These are phyloP conservation scores for Blastobasis lacticolella DNA, from an alignment of 2,888 invertebrate genomes.

Conservation along the genomic window DNA sequence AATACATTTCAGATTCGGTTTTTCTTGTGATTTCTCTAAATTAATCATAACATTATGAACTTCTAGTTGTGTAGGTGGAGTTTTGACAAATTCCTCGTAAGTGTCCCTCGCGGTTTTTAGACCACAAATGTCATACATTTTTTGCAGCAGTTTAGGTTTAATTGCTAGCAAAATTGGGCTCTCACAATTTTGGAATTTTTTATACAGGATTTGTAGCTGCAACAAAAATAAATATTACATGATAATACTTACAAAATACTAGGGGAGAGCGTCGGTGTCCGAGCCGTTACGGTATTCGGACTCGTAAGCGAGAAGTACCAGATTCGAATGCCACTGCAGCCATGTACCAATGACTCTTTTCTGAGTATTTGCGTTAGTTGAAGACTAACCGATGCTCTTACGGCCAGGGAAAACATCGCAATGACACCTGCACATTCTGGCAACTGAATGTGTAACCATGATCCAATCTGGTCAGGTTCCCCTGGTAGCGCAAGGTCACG, in stretches of 20 bases:
- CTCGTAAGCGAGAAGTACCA: too few relatives aligned
- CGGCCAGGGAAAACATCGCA: too few relatives aligned
- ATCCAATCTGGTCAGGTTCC: too few relatives aligned
- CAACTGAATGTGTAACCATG: too few relatives aligned
- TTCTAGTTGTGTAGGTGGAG: slow-evolving; percentile 75
- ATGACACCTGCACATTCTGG: too few relatives aligned
- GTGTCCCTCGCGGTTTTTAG: slow-evolving; percentile 75
- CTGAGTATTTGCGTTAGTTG: too few relatives aligned
- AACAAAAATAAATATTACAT: not conserved
- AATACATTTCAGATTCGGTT: slow-evolving; percentile 59
- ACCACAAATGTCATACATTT: slow-evolving; percentile 63
- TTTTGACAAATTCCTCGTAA: slow-evolving; percentile 74
- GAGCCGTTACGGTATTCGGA: too few relatives aligned
- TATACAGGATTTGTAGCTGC: slow-evolving; percentile 50
- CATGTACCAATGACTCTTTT: too few relatives aligned
- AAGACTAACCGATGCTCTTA: too few relatives aligned
- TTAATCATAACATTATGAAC: slow-evolving; percentile 77
- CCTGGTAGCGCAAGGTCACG: too few relatives aligned
- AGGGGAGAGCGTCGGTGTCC: too few relatives aligned
- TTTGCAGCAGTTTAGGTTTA: slow-evolving; percentile 77
- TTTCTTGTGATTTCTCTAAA: slow-evolving; percentile 62
- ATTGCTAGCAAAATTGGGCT: slow-evolving; percentile 62
- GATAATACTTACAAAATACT: not conserved
- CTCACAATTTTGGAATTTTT: slow-evolving; percentile 62
- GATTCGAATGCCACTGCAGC: too few relatives aligned